A percentile compares a stretch with the other conserved stretches of the same genome.
Evolutionary conservation across 2,113 vertebrate species (phyloP).

Genomic region (Calidris pugnax): DNA sequence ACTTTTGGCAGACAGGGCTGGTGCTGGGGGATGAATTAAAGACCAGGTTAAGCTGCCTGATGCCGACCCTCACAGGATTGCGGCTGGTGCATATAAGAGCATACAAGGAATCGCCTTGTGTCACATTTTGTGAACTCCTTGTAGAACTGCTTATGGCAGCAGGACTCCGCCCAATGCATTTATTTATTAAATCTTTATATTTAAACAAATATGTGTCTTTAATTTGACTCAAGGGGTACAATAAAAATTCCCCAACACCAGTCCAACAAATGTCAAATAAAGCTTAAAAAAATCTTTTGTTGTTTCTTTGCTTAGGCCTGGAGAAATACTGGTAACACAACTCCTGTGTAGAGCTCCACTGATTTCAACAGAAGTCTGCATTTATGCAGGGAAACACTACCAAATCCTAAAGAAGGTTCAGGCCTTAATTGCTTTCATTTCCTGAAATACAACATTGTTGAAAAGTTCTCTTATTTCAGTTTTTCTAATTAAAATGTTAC

Average conservation of each 20-base stretch:
- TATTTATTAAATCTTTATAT: not conserved
- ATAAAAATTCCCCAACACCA: not conserved
- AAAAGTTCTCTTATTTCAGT: not conserved
- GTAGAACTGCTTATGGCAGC: accelerated
- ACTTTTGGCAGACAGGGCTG: not conserved
- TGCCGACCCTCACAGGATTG: not conserved
- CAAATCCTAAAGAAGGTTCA: not conserved
- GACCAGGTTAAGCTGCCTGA: not conserved
- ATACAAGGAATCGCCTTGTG: not conserved
- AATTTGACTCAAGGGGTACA: not conserved
- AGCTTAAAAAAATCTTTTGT: not conserved
- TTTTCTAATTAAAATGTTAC: not conserved
- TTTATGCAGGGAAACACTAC: accelerated
- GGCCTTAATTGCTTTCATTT: not conserved
- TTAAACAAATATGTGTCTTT: not conserved
- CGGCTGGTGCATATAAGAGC: too few relatives aligned
- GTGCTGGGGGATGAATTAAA: not conserved
- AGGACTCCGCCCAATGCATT: too few relatives aligned
- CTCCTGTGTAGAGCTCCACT: not conserved
- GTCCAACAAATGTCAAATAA: not conserved
- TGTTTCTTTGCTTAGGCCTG: not conserved
- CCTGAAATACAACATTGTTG: not conserved
- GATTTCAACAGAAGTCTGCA: not conserved
- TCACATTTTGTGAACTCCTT: accelerated
- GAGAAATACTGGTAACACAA: not conserved